Conservation (phyloP, 2,888 invertebrate genomes). For the Cerceris ruficornis region DNA sequence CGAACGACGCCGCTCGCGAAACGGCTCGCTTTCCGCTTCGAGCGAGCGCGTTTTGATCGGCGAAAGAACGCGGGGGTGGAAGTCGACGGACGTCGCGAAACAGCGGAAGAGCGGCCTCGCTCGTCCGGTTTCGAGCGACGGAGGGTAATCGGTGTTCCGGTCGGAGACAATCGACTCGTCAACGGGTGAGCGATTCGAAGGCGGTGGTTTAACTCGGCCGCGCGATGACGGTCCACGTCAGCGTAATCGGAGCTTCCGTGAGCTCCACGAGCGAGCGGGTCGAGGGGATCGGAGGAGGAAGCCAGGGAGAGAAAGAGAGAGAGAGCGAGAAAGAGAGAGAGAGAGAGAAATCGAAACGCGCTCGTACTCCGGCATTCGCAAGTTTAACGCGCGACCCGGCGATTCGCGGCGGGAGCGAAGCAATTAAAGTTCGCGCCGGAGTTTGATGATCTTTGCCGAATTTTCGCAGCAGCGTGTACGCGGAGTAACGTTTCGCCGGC, state of each 20-base stretch:
- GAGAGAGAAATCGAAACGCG: constrained; percentile 19
- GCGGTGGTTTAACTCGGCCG: constrained; percentile 37
- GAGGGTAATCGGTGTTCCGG: constrained; percentile 5
- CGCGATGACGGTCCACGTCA: constrained; percentile 48
- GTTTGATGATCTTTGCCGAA: constrained; percentile 48
- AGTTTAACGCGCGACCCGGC: constrained; percentile 60
- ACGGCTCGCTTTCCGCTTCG: too few relatives aligned
- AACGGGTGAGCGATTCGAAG: not conserved
- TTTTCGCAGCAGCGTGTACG: constrained; percentile 15
- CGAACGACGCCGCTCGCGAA: too few relatives aligned
- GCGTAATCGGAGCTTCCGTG: constrained; percentile 56
- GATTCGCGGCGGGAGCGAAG: constrained; percentile 52
- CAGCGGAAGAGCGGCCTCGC: too few relatives aligned
- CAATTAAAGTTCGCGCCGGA: constrained; percentile 58
- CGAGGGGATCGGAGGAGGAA: constrained; percentile 19
- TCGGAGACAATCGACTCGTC: constrained; percentile 12
- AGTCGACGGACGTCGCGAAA: too few relatives aligned
- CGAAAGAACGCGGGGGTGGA: too few relatives aligned
- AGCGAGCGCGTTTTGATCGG: too few relatives aligned
- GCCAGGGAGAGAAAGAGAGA: too few relatives aligned
- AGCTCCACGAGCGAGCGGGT: constrained; percentile 24
- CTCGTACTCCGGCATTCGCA: constrained; percentile 49
- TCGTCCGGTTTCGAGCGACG: constrained; percentile 22
- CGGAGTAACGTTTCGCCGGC: constrained; percentile 17
- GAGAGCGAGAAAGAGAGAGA: too few relatives aligned